Evolutionary conservation across 2,888 invertebrate genomes (phyloP), one percentile per base, ranked within the genome.

Genomic region (Noctua pronuba): DNA sequence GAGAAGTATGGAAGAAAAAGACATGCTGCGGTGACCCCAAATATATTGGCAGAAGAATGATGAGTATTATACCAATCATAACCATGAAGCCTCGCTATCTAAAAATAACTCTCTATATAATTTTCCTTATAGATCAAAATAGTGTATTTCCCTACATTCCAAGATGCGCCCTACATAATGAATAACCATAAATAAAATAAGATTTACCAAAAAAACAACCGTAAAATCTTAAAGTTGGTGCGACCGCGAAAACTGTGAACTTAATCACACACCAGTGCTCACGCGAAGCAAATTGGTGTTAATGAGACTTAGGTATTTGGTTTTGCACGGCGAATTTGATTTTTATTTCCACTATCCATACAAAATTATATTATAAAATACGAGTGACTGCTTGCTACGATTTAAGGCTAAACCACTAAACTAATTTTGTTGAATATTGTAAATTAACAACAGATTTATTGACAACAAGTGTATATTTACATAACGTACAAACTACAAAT

Each of bases 161-260:
- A 16, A 38, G 18, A 38, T 73, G 83, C 62, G 69, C 46, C 78
- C 86, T 52, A 85, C 68, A 62, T 79, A 74, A 31, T 58, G 16
- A 28, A 55, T 5, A 67, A 55, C 35, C 52, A 74, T 72, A 74
- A 78, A 78, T 64, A 86, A 86, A 78, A 70, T 62, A 67, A 75
- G 73, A 78, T 86, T 85, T 82, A 55, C 66, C 73, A 73, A 86
- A 84, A 84, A 84, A 86, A 73, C 75, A 78, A 83, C 78, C 75
- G 72, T 82, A 44, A 49, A 60, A 58, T 69, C 41, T 49, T 21
- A 21, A 69, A 78, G 44, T 58, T 66, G 58, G 58, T 60, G 64
- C 28, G 72, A 46, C n/a, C 73, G 65, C 75, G 28, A 69, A 69
- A 52, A 76, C 80, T 38, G 35, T 28, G 86, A 28, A 84, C 75